Conservation (phyloP, 2,797 vertebrate species). For the Gouania willdenowi region DNA sequence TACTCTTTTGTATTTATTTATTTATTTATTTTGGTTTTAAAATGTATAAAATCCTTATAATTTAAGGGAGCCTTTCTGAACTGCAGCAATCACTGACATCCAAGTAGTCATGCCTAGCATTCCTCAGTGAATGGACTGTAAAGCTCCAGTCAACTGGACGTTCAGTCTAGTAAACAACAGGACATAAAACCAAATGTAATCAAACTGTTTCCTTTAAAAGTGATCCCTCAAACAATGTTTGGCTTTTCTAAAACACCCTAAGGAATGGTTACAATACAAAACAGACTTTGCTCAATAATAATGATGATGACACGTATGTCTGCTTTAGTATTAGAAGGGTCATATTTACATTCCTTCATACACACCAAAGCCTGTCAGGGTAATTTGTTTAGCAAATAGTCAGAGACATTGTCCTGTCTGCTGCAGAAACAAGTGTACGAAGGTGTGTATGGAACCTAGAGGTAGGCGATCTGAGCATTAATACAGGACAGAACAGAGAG, state of each 20-base stretch:
- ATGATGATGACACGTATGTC: conserved; percentile 42
- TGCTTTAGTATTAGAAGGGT: conserved; percentile 19
- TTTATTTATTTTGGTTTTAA: too few species aligned
- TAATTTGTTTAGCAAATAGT: conserved; percentile 75
- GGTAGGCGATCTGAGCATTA: too few species aligned
- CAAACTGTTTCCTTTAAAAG: neutral
- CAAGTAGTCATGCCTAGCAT: conserved; percentile 72
- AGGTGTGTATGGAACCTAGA: too few species aligned
- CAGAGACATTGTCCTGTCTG: conserved; percentile 27
- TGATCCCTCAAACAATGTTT: conserved; percentile 9
- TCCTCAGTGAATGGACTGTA: conserved; percentile 47
- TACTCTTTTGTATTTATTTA: too few species aligned
- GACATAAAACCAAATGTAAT: conserved; percentile 18
- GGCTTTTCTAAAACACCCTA: conserved; percentile 1
- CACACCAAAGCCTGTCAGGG: conserved; percentile 22
- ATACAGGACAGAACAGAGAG: too few species aligned
- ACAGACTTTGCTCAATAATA: conserved; percentile 33
- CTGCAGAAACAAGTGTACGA: conserved; percentile 34
- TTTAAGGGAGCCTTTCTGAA: conserved; percentile 6
- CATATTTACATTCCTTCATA: conserved; percentile 16
- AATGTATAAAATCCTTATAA: neutral
- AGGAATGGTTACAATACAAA: conserved; percentile 15
- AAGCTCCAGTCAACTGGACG: conserved; percentile 56
- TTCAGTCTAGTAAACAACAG: conserved; percentile 14
- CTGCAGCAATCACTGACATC: conserved; percentile 28